Evolutionary conservation across 2,113 vertebrate genomes (phyloP), one percentile per base, ranked within the genome.

Genomic region (Galbula dea): DNA sequence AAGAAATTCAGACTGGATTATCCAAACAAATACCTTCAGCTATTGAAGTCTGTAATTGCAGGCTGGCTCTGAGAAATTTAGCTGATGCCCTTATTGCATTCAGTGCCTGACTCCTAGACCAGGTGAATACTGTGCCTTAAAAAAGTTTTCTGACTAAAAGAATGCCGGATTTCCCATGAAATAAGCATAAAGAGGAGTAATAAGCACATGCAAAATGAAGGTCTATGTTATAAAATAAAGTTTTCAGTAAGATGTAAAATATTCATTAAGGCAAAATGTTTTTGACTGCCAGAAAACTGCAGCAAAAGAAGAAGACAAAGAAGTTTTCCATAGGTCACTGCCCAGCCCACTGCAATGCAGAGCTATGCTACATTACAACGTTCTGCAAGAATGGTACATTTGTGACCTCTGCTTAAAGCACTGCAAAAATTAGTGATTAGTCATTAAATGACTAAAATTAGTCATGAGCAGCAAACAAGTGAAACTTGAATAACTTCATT

Each of bases 361-460:
- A 49, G 27, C 22, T 8, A 49, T 7, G 10, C 11, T 39, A n/a
- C 10, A 3, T 36, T 29, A 52, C 0, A 2, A 63, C 0, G 6
- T 17, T 76, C 51, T 61, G 23, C 39, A 49, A 30, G 62, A 83
- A 52, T 19, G 23, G 14, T 75, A 34, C 12, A 6, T 10, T 34
- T 54, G 34, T 54, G 55, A 74, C 34, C 49, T 74, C 72, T 54
- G 32, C 51, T 54, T 32, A 79, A 83, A 84, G 39, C 23, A 48
- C 43, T 69, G 34, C 67, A 80, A 78, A 79, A 75, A 75, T 17
- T 63, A 73, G 34, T 19, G 49, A 5, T 59, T 30, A 21, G n/a
- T n/a, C n/a, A n/a, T n/a, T n/a, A n/a, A n/a, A n/a, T n/a, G n/a
- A n/a, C n/a, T n/a, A n/a, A n/a, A n/a, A n/a, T n/a, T n/a, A 51